Evolutionary conservation across 1,140 invertebrate species (phyloP), one percentile per base, ranked within the genome.

Genomic region (Trichogramma pretiosum): DNA sequence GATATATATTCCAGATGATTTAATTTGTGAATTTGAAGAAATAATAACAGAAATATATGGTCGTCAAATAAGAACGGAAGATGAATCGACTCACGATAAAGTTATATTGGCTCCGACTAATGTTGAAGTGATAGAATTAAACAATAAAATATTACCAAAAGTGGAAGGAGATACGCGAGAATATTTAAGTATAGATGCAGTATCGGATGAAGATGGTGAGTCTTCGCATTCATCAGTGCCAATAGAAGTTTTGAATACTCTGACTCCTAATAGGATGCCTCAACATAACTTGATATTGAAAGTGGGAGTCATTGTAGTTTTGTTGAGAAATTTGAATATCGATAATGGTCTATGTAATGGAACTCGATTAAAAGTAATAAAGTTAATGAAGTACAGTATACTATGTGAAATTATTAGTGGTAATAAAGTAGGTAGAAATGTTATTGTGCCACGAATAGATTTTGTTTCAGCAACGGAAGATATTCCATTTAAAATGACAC

Each of bases 321-420:
- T 53, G 21, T 14, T 65, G 5, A 57, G 65, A 56, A 71, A 74
- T 57, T 56, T 64, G 42, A 61, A 70, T 55, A 58, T 58, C 56
- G 56, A 63, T 45, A 52, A 48, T 22, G 46, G 56, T 42, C 58
- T 73, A 39, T 72, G 66, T 49, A 74, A 73, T 56, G 67, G 61
- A 4, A 73, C 69, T 43, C 18, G 68, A 53, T 53, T 73, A 33
- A 47, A 48, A 21, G 56, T 72, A 50, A 63, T 62, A 58, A 62
- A 63, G 45, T 42, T 67, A 33, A 59, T 60, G 51, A 55, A 54
- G 26, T 65, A 68, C 44, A 42, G 69, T 37, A 65, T 75, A 38
- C 58, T 71, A 59, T 68, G 64, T 30, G 65, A 56, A 35, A 70
- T 75, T 41, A 42, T 72, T 13, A 62, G 49, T 44, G 66, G 65